Conservation (phyloP, 2,797 vertebrate species). For the Macroramphosus scolopax region DNA sequence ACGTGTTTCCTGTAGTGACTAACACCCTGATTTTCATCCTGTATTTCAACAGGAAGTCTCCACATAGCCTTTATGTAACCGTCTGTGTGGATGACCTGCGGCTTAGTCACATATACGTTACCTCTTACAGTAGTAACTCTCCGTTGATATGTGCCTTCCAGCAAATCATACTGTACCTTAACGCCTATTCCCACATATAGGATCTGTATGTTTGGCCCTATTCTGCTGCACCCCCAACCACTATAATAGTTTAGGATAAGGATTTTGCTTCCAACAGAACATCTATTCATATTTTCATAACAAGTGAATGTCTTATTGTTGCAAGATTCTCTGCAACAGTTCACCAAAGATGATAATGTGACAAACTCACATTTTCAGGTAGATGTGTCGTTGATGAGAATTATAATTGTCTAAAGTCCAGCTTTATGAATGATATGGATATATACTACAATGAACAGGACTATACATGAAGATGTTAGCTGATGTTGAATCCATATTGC, state of each 20-base stretch:
- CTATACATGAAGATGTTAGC: constrained; percentile 6
- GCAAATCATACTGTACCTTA: constrained; percentile 1
- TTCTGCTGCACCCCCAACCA: constrained; percentile 25
- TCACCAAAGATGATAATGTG: constrained; percentile 29
- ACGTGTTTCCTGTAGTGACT: background rate
- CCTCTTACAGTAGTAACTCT: background rate
- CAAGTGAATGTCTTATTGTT: too few relatives aligned
- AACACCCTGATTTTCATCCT: constrained; percentile 2
- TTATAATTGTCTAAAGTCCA: background rate
- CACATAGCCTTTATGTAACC: background rate
- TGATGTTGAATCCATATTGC: background rate
- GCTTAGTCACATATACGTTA: constrained; percentile 3
- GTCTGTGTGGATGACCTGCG: background rate
- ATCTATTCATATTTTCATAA: too few relatives aligned
- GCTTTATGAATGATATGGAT: background rate
- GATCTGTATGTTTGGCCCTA: background rate
- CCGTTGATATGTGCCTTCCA: constrained; percentile 8
- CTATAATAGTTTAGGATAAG: background rate
- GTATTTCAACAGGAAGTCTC: background rate
- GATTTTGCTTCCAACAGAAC: background rate
- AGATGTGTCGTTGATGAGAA: background rate
- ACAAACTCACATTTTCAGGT: constrained; percentile 1
- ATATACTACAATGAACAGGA: background rate
- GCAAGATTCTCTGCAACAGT: background rate
- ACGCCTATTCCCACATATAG: background rate